phyloP scores from a whole-genome alignment of 1,140 invertebrate genomes.

The Tribolium castaneum region DNA sequence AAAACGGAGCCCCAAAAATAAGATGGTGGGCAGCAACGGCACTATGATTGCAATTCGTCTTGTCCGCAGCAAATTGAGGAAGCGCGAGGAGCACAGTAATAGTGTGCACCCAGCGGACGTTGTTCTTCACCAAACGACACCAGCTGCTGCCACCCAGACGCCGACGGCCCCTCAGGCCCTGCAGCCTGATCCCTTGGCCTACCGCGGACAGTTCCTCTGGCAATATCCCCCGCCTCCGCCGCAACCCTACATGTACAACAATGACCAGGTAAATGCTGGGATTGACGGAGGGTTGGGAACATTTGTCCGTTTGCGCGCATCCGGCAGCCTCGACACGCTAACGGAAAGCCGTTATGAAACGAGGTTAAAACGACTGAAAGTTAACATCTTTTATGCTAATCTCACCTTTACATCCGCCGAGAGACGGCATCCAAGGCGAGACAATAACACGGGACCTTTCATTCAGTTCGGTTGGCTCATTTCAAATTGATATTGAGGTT shows the following conservation, averaged over 20 bases:
- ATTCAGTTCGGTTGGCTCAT: background rate
- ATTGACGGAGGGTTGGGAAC: too few relatives aligned
- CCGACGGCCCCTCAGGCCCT: conserved; percentile 51
- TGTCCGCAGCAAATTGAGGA: conserved; percentile 87
- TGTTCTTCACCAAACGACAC: conserved; percentile 68
- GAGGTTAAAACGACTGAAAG: conserved; percentile 42
- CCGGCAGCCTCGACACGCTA: conserved; percentile 20
- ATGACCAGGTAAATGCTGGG: conserved; percentile 76
- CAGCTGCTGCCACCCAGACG: conserved; percentile 51
- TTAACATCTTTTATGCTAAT: conserved; percentile 38
- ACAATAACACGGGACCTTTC: conserved; percentile 6
- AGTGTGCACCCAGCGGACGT: conserved; percentile 74
- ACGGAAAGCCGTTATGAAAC: conserved; percentile 41
- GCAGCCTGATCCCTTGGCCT: conserved; percentile 54
- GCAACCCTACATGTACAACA: conserved; percentile 79
- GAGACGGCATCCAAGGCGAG: conserved; percentile 4
- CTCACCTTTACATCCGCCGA: conserved; percentile 15
- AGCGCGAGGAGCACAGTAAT: conserved; percentile 80
- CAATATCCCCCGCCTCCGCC: conserved; percentile 81
- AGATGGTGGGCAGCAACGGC: conserved; percentile 83
- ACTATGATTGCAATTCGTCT: conserved; percentile 86
- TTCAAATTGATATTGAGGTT: conserved; percentile 22
- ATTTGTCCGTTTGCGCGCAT: background rate
- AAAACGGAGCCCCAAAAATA: conserved; percentile 60
- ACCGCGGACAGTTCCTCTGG: conserved; percentile 77